Conservation (phyloP, 2,888 invertebrate genomes). For the Watsonalla binaria region DNA sequence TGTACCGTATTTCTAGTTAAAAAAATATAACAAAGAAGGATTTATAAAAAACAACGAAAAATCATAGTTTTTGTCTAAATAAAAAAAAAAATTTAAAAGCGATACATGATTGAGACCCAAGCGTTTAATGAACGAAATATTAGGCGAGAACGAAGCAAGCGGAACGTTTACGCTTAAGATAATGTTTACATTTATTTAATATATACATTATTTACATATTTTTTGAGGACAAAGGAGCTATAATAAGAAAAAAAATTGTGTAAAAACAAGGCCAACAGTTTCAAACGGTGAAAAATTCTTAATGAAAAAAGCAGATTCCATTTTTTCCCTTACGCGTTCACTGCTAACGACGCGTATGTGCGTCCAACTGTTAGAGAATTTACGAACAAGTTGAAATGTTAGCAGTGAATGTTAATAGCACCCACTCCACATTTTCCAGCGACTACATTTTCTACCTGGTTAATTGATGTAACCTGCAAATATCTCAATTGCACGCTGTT, state of each 20-base stretch:
- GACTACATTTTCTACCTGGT: constrained; percentile 31
- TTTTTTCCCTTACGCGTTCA: too few species aligned
- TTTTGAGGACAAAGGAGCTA: not conserved
- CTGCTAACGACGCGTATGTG: too few species aligned
- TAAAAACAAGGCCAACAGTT: too few species aligned
- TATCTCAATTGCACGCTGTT: constrained; percentile 17
- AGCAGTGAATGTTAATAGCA: too few species aligned
- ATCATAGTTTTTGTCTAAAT: constrained; percentile 14
- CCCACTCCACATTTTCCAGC: too few species aligned
- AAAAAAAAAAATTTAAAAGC: constrained; percentile 37
- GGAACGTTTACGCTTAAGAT: too few species aligned
- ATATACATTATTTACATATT: not conserved
- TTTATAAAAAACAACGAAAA: constrained; percentile 26
- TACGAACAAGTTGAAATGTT: too few species aligned
- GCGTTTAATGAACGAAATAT: constrained; percentile 36
- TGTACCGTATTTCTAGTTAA: too few species aligned
- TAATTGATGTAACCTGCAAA: constrained; percentile 39
- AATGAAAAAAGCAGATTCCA: too few species aligned
- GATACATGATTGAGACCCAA: constrained; percentile 39
- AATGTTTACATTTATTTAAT: not conserved
- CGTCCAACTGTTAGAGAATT: too few species aligned
- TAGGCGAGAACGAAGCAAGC: constrained; percentile 61
- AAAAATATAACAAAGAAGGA: constrained; percentile 18
- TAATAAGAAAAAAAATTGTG: too few species aligned
- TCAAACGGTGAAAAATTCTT: too few species aligned